Evolutionary conservation across 2,888 invertebrate genomes (phyloP).

Genomic region (Agrochola circellaris): DNA sequence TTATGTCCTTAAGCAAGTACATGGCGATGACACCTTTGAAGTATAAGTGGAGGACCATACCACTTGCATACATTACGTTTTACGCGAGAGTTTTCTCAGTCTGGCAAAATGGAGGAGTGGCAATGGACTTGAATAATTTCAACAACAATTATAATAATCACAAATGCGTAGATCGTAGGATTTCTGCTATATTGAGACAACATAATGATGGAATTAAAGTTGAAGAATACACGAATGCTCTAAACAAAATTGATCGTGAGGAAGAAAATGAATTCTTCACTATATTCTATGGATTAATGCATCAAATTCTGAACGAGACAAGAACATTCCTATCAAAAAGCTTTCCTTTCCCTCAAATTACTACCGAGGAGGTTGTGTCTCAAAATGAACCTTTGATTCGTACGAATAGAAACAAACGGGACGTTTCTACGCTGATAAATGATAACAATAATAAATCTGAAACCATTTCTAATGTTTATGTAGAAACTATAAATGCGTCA

Average conservation of each 20-base stretch:
- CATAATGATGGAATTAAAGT: constrained; percentile 82
- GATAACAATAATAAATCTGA: constrained; percentile 47
- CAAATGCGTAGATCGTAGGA: constrained; percentile 70
- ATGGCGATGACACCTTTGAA: constrained; percentile 88
- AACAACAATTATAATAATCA: constrained; percentile 73
- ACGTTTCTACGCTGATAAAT: constrained; percentile 45
- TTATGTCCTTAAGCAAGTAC: constrained; percentile 81
- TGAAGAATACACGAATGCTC: constrained; percentile 75
- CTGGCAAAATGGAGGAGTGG: constrained; percentile 90
- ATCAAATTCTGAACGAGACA: constrained; percentile 78
- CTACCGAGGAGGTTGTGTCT: constrained; percentile 53
- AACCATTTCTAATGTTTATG: constrained; percentile 28
- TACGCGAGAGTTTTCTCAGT: constrained; percentile 88
- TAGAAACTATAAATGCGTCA: constrained; percentile 57
- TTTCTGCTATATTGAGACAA: constrained; percentile 78
- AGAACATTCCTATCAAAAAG: constrained; percentile 74
- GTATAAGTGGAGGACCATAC: constrained; percentile 86
- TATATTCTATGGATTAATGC: constrained; percentile 73
- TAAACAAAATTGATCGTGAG: constrained; percentile 77
- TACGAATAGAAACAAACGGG: constrained; percentile 77
- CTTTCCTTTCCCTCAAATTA: constrained; percentile 59
- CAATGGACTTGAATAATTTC: constrained; percentile 78
- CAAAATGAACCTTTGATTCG: constrained; percentile 64
- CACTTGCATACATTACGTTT: constrained; percentile 84
- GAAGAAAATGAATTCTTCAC: constrained; percentile 77